Conservation (phyloP, 2,888 invertebrate genomes). For the Dasysyrphus albostriatus region DNA sequence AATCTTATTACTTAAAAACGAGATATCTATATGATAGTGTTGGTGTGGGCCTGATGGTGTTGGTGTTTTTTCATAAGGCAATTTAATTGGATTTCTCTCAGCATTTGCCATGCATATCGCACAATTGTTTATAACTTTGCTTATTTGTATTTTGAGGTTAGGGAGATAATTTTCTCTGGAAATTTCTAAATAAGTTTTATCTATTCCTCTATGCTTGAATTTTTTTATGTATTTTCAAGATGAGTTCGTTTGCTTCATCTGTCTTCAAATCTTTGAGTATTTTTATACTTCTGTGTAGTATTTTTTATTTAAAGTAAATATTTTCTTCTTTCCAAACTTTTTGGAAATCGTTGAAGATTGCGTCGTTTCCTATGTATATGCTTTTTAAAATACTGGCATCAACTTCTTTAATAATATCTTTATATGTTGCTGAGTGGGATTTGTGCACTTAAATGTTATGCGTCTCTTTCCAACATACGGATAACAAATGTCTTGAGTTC, state of each 20-base stretch:
- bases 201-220: conserved; percentile 12
- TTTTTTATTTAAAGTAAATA: conserved; percentile 2
- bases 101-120: too few relatives aligned
- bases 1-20: too few relatives aligned
- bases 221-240: conserved; percentile 15
- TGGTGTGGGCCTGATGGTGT: conserved; percentile 33
- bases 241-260: conserved; percentile 14
- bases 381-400: neutral
- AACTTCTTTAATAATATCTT: too few relatives aligned
- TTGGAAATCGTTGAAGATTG: conserved; percentile 12
- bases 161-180: conserved; percentile 10
- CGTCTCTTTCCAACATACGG: too few relatives aligned
- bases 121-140: neutral
- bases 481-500: too few relatives aligned
- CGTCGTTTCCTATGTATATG: conserved; percentile 4
- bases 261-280: conserved; percentile 9
- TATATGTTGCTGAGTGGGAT: too few relatives aligned
- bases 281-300: conserved; percentile 3
- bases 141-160: neutral
- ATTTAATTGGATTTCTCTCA: conserved; percentile 52
- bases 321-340: conserved; percentile 8
- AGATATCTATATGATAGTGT: too few relatives aligned
- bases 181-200: neutral
- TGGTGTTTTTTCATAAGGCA: conserved; percentile 52
- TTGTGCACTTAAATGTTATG: too few relatives aligned